These are phyloP conservation scores for Drosophila bocqueti DNA, from an alignment of 1,140 invertebrate species.

Conservation along the genomic window DNA sequence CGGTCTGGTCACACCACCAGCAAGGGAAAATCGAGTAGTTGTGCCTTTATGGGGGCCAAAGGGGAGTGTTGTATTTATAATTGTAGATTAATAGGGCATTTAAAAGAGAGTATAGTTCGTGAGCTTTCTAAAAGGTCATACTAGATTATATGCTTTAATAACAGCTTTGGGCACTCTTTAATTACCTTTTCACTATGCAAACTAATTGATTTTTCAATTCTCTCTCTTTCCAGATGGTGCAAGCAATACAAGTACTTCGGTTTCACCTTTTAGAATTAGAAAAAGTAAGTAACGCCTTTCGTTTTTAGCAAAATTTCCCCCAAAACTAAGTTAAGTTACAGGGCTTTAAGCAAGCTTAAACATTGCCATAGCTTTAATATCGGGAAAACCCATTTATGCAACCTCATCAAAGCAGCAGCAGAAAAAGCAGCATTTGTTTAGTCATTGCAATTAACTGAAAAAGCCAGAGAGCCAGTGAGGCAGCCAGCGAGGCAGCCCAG, in stretches of 20 bases:
- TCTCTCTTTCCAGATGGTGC: slow-evolving; percentile 96
- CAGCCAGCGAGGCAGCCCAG: slow-evolving; percentile 1
- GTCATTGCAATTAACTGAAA: slow-evolving; percentile 58
- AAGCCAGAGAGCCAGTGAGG: slow-evolving; percentile 28
- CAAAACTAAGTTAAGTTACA: slow-evolving; percentile 2
- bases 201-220: slow-evolving; percentile 1
- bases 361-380: slow-evolving; percentile 48
- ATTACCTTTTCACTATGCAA: no score
- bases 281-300: slow-evolving; percentile 94
- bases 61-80: slow-evolving; percentile 14
- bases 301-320: not conserved
- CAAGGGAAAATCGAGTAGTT: slow-evolving; percentile 3
- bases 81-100: slow-evolving; percentile 3
- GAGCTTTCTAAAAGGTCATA: not conserved
- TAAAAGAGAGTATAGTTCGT: no score
- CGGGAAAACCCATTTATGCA: slow-evolving; percentile 20
- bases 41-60: slow-evolving; percentile 7
- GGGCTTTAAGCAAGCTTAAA: slow-evolving; percentile 23
- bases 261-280: slow-evolving; percentile 99
- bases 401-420: slow-evolving; percentile 23
- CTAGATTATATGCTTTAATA: not conserved
- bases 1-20: slow-evolving; percentile 65
- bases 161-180: not conserved
- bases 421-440: slow-evolving; percentile 47
- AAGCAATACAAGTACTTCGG: slow-evolving; percentile 99